Base-by-base conservation (phyloP, 2,113 vertebrate species). In the Vireo altiloquus region DNA sequence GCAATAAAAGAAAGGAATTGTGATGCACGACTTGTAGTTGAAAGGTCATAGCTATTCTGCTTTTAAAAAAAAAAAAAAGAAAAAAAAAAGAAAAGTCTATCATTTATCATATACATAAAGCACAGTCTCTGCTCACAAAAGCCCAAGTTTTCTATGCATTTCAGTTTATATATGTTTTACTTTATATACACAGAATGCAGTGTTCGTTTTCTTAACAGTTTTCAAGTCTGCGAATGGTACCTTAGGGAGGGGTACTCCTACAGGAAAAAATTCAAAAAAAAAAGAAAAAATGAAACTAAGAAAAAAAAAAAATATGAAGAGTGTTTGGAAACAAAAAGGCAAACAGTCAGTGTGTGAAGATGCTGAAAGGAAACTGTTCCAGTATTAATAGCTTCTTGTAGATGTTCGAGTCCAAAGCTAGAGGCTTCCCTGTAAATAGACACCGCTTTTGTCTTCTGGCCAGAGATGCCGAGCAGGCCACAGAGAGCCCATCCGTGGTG, bases 381-480 rank as follows among this genome's bases (percentile, higher is more conserved):
- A 96, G 93, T 97, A 95, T 94, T 95, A 94, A 96, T 65, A 97
- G 85, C 91, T 94, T 97, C 97, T 97, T 97, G 94, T 92, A 94
- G 97, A 92, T 92, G 97, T 97, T 98, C 97, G 95, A 99, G 98
- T 98, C 98, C 97, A 98, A 97, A 96, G 96, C 97, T 97, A 98
- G 98, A 98, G 98, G 97, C 98, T 98, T 98, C 97, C 98, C 97
- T 97, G 71, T 98, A 94, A 96, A 95, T 93, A 85, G 90, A 93
- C 65, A 97, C 98, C 96, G 40, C 94, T 72, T 93, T 77, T 84
- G 93, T 95, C 95, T 95, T 92, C 93, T 37, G 82, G 64, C n/a
- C 78, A 79, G 89, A 95, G 97, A 94, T 92, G 83, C 94, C 96
- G 71, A 75, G 92, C 76, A 78, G 95, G 95, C 95, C 92, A 89